Evolutionary conservation across 2,888 invertebrate genomes (phyloP).

Genomic region (Argyra leucocephala): DNA sequence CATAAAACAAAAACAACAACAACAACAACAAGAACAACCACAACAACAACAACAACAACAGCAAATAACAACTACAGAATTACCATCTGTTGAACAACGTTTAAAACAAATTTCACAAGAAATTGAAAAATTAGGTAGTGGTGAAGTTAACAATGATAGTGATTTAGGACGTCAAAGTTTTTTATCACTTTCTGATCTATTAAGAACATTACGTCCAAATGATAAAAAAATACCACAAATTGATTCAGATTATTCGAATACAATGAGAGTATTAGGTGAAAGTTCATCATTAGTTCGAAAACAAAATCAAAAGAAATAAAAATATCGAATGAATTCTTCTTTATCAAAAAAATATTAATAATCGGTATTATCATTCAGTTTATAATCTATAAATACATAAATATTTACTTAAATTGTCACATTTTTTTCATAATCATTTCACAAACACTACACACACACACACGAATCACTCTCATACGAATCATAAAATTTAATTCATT

Average conservation of each 20-base stretch:
- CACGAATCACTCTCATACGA: not conserved
- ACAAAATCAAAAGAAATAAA: not conserved
- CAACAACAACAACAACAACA: not conserved
- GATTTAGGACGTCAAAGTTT: conserved; percentile 41
- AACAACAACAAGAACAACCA: not conserved
- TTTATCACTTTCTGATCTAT: conserved; percentile 41
- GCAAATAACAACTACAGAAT: conserved; percentile 29
- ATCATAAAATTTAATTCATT: not conserved
- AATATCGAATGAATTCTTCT: not conserved
- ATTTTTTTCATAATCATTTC: too few species aligned
- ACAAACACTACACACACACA: not conserved
- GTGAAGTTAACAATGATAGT: conserved; percentile 29
- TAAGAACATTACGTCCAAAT: conserved; percentile 40
- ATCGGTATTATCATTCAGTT: not conserved
- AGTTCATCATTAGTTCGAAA: conserved; percentile 29
- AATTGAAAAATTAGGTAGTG: conserved; percentile 36
- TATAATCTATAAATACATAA: too few species aligned
- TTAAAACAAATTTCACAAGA: conserved; percentile 40
- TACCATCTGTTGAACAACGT: conserved; percentile 40
- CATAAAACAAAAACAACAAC: conserved; percentile 17
- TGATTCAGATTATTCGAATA: conserved; percentile 43
- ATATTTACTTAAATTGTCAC: too few species aligned
- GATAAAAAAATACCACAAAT: conserved; percentile 43
- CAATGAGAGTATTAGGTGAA: conserved; percentile 43
- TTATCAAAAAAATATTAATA: not conserved